These are phyloP conservation scores for Polypedilum vanderplanki DNA, from an alignment of 1,140 invertebrate species.

Conservation along the genomic window DNA sequence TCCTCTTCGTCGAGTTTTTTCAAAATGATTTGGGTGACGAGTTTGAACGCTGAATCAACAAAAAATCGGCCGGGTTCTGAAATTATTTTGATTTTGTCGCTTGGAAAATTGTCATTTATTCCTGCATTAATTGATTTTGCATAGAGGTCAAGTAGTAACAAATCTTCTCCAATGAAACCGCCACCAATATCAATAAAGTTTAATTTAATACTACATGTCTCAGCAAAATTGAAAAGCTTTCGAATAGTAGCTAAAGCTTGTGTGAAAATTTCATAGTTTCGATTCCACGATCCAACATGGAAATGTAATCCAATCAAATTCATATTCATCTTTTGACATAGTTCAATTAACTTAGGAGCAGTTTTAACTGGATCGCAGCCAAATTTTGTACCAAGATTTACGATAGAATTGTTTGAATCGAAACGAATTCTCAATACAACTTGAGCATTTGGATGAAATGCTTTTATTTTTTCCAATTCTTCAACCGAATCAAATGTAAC, in stretches of 20 bases:
- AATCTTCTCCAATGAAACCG: slow-evolving; percentile 70
- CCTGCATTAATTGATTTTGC: slow-evolving; percentile 60
- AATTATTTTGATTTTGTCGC: slow-evolving; percentile 71
- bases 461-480: slow-evolving; percentile 20
- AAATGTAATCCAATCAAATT: slow-evolving; percentile 10
- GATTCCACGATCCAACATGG: slow-evolving; percentile 24
- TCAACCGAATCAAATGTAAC: neutral
- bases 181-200: slow-evolving; percentile 76
- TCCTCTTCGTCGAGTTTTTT: neutral
- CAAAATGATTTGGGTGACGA: slow-evolving; percentile 57
- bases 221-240: slow-evolving; percentile 63
- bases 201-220: slow-evolving; percentile 60
- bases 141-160: neutral
- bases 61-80: slow-evolving; percentile 96
- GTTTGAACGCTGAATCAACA: slow-evolving; percentile 75
- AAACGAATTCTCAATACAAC: slow-evolving; percentile 23
- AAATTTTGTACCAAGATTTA: slow-evolving; percentile 15
- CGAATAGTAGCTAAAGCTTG: slow-evolving; percentile 61
- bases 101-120: slow-evolving; percentile 73
- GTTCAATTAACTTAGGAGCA: neutral
- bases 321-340: neutral
- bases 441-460: slow-evolving; percentile 20
- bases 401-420: slow-evolving; percentile 4
- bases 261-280: slow-evolving; percentile 52
- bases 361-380: neutral